Evolutionary conservation across 2,888 invertebrate genomes (phyloP).

Genomic region (Scaptomyza tumidula): DNA sequence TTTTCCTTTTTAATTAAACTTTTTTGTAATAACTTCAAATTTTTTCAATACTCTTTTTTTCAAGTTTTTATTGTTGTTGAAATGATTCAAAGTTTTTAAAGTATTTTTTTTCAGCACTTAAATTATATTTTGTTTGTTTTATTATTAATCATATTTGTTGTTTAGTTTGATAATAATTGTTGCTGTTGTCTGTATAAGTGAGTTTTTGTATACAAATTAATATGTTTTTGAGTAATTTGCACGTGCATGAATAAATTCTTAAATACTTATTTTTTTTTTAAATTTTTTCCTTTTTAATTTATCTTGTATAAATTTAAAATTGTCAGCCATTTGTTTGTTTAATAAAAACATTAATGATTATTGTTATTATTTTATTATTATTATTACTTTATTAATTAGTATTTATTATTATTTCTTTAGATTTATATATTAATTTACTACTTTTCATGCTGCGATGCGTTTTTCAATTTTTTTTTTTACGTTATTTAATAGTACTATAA

Average conservation of each 20-base stretch:
- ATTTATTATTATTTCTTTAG: conserved; percentile 9
- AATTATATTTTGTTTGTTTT: conserved; percentile 1
- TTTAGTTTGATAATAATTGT: conserved; percentile 11
- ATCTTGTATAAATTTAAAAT: conserved; percentile 76
- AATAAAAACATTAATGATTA: conserved; percentile 66
- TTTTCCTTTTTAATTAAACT: conserved; percentile 4
- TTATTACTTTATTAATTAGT: conserved; percentile 22
- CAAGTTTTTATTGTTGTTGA: conserved; percentile 18
- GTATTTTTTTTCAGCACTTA: conserved; percentile 16
- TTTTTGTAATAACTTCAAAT: conserved; percentile 22
- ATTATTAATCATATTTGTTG: conserved; percentile 7
- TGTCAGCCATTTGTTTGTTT: conserved; percentile 72
- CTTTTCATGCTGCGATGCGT: conserved; percentile 28
- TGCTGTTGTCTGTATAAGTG: conserved; percentile 15
- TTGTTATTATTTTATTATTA: conserved; percentile 22
- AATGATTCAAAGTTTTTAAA: conserved; percentile 6
- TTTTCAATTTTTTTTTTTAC: conserved; percentile 5
- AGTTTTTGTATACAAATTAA: conserved; percentile 49
- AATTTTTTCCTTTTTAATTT: conserved; percentile 19
- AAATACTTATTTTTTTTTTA: conserved; percentile 38
- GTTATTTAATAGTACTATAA: conserved; percentile 54
- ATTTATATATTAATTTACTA: conserved; percentile 18
- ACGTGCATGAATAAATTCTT: conserved; percentile 76
- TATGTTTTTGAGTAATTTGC: conserved; percentile 66
- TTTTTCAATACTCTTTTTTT: conserved; percentile 18